Evolutionary conservation across 2,888 invertebrate genomes (phyloP).

Genomic region (Scaptomyza cyrtandrae): DNA sequence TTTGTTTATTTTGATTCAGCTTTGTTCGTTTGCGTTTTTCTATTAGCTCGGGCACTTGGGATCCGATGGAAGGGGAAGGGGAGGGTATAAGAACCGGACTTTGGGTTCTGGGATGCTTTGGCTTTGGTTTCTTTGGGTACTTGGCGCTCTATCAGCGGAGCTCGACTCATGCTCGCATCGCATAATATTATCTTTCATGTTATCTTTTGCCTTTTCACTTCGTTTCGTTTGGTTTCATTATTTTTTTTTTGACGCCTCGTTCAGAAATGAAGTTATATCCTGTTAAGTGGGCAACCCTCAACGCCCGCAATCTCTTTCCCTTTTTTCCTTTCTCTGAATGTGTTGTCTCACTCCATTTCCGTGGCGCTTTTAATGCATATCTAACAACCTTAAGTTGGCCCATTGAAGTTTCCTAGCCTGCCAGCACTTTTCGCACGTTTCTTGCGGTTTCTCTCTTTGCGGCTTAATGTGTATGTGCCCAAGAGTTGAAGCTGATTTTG

Average conservation of each 20-base stretch:
- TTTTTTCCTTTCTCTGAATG: not conserved
- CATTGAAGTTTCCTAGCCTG: slow-evolving; percentile 57
- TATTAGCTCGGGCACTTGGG: slow-evolving; percentile 50
- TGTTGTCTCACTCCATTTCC: slow-evolving; percentile 38
- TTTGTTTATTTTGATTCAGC: slow-evolving; percentile 52
- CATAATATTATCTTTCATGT: slow-evolving; percentile 78
- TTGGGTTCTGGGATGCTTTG: slow-evolving; percentile 3
- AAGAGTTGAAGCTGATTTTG: slow-evolving; percentile 35
- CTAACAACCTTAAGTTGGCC: slow-evolving; percentile 66
- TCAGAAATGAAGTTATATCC: slow-evolving; percentile 74
- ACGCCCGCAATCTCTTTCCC: not conserved
- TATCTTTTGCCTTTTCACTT: slow-evolving; percentile 72
- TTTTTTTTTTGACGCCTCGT: slow-evolving; percentile 47
- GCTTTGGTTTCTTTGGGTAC: slow-evolving; percentile 21
- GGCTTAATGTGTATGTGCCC: slow-evolving; percentile 62
- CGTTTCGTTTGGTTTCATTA: slow-evolving; percentile 5
- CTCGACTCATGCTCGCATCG: slow-evolving; percentile 53
- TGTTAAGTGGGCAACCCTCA: slow-evolving; percentile 61
- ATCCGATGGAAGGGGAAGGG: not conserved
- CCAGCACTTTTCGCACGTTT: slow-evolving; percentile 60
- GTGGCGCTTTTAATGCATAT: slow-evolving; percentile 72
- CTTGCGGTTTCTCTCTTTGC: slow-evolving; percentile 36
- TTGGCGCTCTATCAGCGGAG: slow-evolving; percentile 17
- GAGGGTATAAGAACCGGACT: not conserved
- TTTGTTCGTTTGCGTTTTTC: slow-evolving; percentile 53